phyloP scores from a whole-genome alignment of 2,888 invertebrate species.

The Camptogramma bilineatum region DNA sequence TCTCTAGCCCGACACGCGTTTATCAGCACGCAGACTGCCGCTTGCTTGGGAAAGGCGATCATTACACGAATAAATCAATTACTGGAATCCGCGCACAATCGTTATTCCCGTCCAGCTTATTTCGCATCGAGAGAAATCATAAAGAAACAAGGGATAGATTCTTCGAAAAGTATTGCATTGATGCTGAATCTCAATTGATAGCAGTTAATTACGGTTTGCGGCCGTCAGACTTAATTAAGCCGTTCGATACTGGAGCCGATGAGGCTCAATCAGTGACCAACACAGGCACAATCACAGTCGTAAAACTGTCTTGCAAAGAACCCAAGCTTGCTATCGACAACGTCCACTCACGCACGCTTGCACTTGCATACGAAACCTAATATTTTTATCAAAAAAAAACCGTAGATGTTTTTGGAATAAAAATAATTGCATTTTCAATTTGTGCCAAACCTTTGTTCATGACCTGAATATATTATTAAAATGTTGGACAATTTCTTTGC shows the following conservation, averaged over 20 bases:
- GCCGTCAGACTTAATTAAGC: conserved; percentile 60
- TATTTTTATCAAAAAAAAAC: background rate
- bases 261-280: conserved; percentile 48
- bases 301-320: conserved; percentile 54
- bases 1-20: conserved; percentile 63
- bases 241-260: conserved; percentile 54
- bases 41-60: conserved; percentile 75
- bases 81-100: conserved; percentile 55
- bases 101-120: conserved; percentile 56
- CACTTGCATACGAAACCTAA: conserved; percentile 7
- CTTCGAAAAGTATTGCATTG: conserved; percentile 36
- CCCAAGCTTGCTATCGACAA: conserved; percentile 29
- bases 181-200: conserved; percentile 51
- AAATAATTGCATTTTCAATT: background rate
- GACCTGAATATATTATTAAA: background rate
- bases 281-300: conserved; percentile 52
- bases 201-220: conserved; percentile 44
- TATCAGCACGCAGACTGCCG: conserved; percentile 69
- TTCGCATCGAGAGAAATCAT: conserved; percentile 56
- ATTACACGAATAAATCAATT: conserved; percentile 81
- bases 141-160: conserved; percentile 53
- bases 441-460: background rate
- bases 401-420: background rate
- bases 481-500: background rate
- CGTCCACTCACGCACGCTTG: conserved; percentile 15